Evolutionary conservation across 2,797 vertebrate genomes (phyloP), one percentile per base, ranked within the genome.

Genomic region (Melanotaenia parkinsoni): DNA sequence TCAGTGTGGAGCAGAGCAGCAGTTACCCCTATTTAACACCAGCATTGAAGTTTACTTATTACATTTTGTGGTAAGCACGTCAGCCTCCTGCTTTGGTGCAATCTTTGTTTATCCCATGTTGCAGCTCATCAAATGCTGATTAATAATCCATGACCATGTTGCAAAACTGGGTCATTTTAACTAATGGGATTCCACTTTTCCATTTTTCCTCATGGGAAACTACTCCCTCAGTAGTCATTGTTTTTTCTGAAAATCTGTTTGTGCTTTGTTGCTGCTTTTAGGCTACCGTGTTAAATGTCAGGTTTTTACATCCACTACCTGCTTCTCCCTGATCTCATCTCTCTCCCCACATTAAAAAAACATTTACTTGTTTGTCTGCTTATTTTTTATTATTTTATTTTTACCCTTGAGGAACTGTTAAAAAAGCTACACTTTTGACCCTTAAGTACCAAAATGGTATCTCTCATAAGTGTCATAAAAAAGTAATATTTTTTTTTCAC

Each of bases 31-130:
- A 11, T 74, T 83, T 86, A 38, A 63, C 61, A 67, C 69, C 67
- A 63, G 65, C 70, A 71, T 14, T 5, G 32, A 12, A 45, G 38
- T 80, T 68, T 77, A 37, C 61, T 35, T 38, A n/a, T 68, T 24
- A 30, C 37, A 58, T 74, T 77, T 80, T 72, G 56, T 43, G 51
- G 51, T 65, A 33, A 63, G 70, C 76, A 20, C 33, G 81, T 86
- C 70, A 80, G 83, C 76, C 38, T 72, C 58, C 73, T 5, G 43
- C 1, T 4, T 69, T 79, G 38, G 51, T 47, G 0, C 64, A 57
- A 73, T 80, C 82, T 81, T 84, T 86, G 18, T 86, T 88, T 71
- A 81, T 70, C 65, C 63, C 69, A 79, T 71, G 85, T 81, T 77
- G 76, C 53, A 32, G 45, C 70, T 58, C 57, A 0, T 56, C 70